A percentile compares a stretch with the other conserved stretches of the same genome.
Evolutionary conservation across 2,888 invertebrate genomes (phyloP).

Genomic region (Macaria notata): DNA sequence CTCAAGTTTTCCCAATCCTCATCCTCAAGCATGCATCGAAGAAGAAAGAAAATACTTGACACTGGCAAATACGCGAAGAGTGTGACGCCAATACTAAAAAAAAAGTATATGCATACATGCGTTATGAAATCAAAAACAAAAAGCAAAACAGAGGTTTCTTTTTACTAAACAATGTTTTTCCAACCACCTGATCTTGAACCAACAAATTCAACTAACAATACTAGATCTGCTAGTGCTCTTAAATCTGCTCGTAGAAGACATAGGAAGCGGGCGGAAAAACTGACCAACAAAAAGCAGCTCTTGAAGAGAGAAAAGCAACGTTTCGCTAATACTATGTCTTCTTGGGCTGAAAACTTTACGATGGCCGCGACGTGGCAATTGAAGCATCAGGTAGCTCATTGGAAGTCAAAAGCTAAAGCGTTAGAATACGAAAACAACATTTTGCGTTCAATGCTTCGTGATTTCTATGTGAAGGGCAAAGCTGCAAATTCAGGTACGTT

Average conservation of each 20-base stretch:
- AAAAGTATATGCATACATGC: too few species aligned
- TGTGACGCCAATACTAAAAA: too few species aligned
- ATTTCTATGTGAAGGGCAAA: constrained; percentile 41
- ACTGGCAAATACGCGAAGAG: too few species aligned
- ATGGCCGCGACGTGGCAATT: constrained; percentile 74
- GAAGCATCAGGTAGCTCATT: constrained; percentile 82
- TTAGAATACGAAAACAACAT: constrained; percentile 82
- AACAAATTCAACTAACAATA: constrained; percentile 26
- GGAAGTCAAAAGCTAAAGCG: constrained; percentile 82
- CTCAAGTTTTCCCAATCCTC: too few species aligned
- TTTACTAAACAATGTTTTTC: constrained; percentile 43
- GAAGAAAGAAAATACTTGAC: too few species aligned
- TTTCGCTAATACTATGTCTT: constrained; percentile 56
- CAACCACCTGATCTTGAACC: constrained; percentile 42
- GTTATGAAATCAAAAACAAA: neutral
- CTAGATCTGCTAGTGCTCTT: constrained; percentile 13
- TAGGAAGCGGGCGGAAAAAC: constrained; percentile 46
- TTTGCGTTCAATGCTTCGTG: constrained; percentile 74
- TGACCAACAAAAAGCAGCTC: constrained; percentile 45
- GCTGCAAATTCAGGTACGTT: constrained; percentile 15
- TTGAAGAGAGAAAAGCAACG: constrained; percentile 37
- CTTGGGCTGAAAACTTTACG: constrained; percentile 67
- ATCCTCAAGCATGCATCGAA: too few species aligned
- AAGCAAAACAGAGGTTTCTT: neutral
- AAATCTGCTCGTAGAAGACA: constrained; percentile 37